Conservation (phyloP, 2,797 vertebrate species). For the Silurus aristotelis region DNA sequence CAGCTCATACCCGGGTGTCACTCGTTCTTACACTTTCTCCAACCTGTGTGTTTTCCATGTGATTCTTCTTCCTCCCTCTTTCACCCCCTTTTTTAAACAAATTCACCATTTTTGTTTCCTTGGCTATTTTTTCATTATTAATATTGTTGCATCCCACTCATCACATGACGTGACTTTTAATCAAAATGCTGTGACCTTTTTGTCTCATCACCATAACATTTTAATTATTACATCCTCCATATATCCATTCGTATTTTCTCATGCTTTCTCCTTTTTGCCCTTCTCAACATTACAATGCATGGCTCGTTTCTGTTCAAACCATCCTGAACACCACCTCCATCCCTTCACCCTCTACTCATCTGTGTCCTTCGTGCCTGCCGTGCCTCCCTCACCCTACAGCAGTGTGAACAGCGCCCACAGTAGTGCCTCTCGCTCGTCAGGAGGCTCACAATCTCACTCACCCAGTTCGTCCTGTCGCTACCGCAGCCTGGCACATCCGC, state of each 20-base stretch:
- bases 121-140: neutral
- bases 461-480: conserved; percentile 92
- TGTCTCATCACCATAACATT: neutral
- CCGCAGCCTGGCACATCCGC: conserved; percentile 89
- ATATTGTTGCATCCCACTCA: conserved; percentile 45
- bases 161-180: neutral
- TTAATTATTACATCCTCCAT: neutral
- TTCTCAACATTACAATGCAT: conserved; percentile 4
- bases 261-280: neutral
- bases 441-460: conserved; percentile 88
- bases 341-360: conserved; percentile 14
- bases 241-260: neutral
- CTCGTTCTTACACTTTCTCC: conserved; percentile 59
- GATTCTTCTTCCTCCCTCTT: conserved; percentile 25
- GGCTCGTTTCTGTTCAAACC: conserved; percentile 1
- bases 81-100: neutral
- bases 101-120: neutral
- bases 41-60: conserved; percentile 59
- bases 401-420: conserved; percentile 91
- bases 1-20: conserved; percentile 45
- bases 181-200: neutral
- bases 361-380: conserved; percentile 24
- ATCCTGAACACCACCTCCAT: neutral
- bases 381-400: conserved; percentile 69
- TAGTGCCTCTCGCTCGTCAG: conserved; percentile 85